Evolutionary conservation across 2,888 invertebrate species (phyloP).

Genomic region (Alloplasta piceator): DNA sequence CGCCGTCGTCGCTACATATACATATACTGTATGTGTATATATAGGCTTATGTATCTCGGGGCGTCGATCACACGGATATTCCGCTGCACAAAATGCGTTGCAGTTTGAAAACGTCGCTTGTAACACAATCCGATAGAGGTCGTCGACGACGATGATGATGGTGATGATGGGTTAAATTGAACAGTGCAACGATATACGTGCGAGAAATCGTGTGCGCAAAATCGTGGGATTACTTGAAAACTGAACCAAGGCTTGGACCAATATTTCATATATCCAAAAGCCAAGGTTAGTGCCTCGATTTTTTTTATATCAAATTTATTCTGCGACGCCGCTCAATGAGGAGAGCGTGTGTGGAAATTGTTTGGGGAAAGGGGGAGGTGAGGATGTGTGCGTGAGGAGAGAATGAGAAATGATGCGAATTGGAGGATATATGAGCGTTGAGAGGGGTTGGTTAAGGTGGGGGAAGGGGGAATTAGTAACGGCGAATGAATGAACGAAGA

Average conservation of each 20-base stretch:
- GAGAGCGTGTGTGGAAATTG: no score
- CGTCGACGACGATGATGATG: no score
- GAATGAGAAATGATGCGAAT: neutral
- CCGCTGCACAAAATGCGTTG: neutral
- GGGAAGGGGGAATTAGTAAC: conserved; percentile 41
- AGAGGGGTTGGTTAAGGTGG: neutral
- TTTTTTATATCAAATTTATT: no score
- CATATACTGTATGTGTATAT: no score
- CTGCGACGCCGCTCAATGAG: no score
- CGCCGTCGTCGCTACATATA: conserved; percentile 6
- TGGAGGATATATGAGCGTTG: neutral
- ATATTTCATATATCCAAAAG: conserved; percentile 60
- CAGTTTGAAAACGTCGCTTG: no score
- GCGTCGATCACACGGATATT: neutral
- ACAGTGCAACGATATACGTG: neutral
- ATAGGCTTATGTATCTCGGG: neutral
- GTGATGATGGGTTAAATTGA: neutral
- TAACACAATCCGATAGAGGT: neutral
- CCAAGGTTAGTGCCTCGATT: conserved; percentile 57
- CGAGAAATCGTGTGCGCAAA: neutral
- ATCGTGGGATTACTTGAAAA: neutral
- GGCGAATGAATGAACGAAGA: conserved; percentile 44
- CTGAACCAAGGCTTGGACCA: conserved; percentile 62
- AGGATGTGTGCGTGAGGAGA: neutral
- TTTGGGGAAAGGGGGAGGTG: neutral